A percentile compares a stretch with the other conserved stretches of the same genome.
Conservation (phyloP, 2,797 vertebrate species). For the Tarsius wallacei region DNA sequence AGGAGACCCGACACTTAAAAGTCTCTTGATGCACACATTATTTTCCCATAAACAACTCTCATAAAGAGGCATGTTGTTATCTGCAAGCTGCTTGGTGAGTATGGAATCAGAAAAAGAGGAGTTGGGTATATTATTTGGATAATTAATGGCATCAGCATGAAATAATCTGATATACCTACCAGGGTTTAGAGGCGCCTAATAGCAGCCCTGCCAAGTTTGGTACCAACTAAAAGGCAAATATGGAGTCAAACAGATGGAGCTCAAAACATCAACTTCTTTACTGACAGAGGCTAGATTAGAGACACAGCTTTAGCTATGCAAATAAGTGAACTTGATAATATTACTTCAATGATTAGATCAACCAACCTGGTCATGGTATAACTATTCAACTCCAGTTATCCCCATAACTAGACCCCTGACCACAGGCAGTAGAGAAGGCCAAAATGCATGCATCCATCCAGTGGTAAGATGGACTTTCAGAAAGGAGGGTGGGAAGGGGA, state of each 20-base stretch:
- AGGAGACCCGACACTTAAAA: not conserved
- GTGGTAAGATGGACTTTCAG: not conserved
- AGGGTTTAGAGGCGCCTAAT: not conserved
- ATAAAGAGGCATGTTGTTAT: not conserved
- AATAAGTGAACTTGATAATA: not conserved
- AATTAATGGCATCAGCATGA: not conserved
- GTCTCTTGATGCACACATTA: not conserved
- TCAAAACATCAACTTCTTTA: not conserved
- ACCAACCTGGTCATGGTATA: not conserved
- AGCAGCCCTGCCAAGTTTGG: not conserved
- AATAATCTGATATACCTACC: not conserved
- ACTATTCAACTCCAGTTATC: not conserved
- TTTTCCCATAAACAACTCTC: slow-evolving; percentile 17
- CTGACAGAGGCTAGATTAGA: not conserved
- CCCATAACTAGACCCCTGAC: not conserved
- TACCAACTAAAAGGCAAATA: slow-evolving; percentile 10
- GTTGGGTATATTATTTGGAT: not conserved
- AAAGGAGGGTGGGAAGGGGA: not conserved
- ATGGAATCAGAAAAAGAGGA: slow-evolving; percentile 3
- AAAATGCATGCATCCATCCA: not conserved
- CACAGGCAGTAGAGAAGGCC: not conserved
- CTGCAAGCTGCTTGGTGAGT: not conserved
- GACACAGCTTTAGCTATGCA: not conserved
- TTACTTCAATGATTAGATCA: slow-evolving; percentile 1
- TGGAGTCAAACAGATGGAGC: not conserved